Evolutionary conservation across 1,140 invertebrate species (phyloP).

Genomic region (Zelostemma sp.): DNA sequence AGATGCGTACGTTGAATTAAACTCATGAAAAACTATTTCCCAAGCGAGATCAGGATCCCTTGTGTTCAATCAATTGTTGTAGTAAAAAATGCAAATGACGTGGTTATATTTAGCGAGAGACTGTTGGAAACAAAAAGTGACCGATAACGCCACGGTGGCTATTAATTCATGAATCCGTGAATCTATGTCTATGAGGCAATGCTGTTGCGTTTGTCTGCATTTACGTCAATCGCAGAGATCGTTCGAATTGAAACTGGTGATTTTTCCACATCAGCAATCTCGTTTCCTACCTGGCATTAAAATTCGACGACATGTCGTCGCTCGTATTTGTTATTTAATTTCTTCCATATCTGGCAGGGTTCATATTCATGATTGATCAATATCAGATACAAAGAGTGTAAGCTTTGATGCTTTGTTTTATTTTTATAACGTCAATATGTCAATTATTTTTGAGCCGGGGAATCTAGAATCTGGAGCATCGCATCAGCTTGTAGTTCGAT

Average conservation of each 20-base stretch:
- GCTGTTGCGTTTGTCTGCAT: slow-evolving; percentile 30
- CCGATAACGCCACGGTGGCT: slow-evolving; percentile 8
- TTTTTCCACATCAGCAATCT: slow-evolving; percentile 21
- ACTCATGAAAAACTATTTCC: slow-evolving; percentile 21
- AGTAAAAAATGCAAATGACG: slow-evolving; percentile 29
- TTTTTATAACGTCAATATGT: slow-evolving; percentile 12
- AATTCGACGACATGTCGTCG: slow-evolving; percentile 27
- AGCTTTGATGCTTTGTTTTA: slow-evolving; percentile 16
- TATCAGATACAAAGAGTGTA: slow-evolving; percentile 24
- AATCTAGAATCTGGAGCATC: not conserved
- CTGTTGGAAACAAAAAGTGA: slow-evolving; percentile 5
- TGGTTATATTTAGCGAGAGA: not conserved
- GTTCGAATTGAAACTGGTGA: slow-evolving; percentile 31
- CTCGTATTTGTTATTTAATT: slow-evolving; percentile 40
- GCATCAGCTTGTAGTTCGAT: not conserved
- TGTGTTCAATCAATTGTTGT: not conserved
- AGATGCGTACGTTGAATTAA: too few relatives aligned
- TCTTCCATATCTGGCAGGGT: slow-evolving; percentile 17
- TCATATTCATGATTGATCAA: slow-evolving; percentile 25
- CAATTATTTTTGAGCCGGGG: not conserved
- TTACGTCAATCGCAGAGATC: slow-evolving; percentile 35
- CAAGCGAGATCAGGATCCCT: slow-evolving; percentile 1
- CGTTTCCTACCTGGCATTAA: slow-evolving; percentile 29
- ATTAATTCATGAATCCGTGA: slow-evolving; percentile 8
- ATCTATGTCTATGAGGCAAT: slow-evolving; percentile 25